These are phyloP conservation scores for Hippolais icterina DNA, from an alignment of 2,113 vertebrate genomes.

Conservation along the genomic window DNA sequence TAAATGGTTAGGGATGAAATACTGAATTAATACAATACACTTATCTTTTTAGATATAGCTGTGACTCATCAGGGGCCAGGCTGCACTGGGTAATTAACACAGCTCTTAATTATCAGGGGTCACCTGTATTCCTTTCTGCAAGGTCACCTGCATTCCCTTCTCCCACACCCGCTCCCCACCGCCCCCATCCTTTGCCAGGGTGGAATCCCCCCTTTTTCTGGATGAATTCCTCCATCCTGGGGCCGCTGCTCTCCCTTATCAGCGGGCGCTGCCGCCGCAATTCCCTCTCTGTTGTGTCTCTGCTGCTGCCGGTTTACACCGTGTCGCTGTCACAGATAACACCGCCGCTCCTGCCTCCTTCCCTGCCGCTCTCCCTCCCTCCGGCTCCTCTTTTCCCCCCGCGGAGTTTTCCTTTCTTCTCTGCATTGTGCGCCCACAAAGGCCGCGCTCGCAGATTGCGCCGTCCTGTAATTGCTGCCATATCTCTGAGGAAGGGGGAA, in stretches of 20 bases:
- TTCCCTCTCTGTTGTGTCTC: not conserved
- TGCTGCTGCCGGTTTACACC: not conserved
- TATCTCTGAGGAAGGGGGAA: not conserved
- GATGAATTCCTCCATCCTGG: not conserved
- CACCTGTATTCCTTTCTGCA: too few species aligned
- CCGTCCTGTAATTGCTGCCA: not conserved
- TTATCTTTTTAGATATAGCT: too few species aligned
- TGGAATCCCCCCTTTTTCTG: not conserved
- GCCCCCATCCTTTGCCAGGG: too few species aligned
- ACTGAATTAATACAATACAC: conserved; percentile 66
- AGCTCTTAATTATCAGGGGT: too few species aligned
- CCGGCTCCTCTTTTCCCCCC: not conserved
- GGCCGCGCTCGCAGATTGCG: not conserved
- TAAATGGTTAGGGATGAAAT: conserved; percentile 66
- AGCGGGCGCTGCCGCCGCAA: not conserved
- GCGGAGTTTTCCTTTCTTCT: not conserved
- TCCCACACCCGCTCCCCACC: too few species aligned
- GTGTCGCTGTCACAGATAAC: not conserved
- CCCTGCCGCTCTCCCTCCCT: not conserved
- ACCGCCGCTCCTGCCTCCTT: not conserved
- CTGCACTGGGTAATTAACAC: too few species aligned
- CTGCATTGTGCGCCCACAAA: not conserved
- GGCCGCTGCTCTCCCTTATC: not conserved
- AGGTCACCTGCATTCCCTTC: too few species aligned
- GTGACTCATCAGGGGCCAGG: too few species aligned